These are phyloP conservation scores for Arrhamphus sclerolepis DNA, from an alignment of 2,797 vertebrate species.

Conservation along the genomic window DNA sequence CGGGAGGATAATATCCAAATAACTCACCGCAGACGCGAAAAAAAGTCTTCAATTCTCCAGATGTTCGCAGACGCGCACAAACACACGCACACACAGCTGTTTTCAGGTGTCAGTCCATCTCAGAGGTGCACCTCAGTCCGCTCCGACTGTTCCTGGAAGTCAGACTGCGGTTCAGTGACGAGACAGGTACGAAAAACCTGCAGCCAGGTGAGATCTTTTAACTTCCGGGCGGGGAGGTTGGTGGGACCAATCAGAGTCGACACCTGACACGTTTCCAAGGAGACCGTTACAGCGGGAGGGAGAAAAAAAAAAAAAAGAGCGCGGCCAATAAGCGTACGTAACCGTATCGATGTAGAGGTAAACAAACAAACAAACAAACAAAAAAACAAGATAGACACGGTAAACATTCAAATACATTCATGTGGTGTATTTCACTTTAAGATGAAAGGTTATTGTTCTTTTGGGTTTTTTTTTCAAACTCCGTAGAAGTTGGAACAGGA, in stretches of 20 bases:
- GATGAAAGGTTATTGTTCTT: too few species aligned
- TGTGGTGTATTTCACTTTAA: too few species aligned
- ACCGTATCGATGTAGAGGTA: too few species aligned
- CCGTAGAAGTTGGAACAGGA: too few species aligned
- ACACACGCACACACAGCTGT: background rate
- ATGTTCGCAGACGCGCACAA: background rate
- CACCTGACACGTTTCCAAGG: background rate
- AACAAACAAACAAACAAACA: too few species aligned
- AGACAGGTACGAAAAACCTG: conserved; percentile 21
- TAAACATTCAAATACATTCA: too few species aligned
- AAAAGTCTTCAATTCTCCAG: background rate
- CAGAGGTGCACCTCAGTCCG: background rate
- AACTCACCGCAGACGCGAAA: conserved; percentile 36
- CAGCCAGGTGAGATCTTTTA: conserved; percentile 48
- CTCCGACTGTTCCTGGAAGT: conserved; percentile 10
- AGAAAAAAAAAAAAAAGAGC: too few species aligned
- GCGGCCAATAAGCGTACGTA: background rate
- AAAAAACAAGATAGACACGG: too few species aligned
- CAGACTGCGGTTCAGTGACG: background rate
- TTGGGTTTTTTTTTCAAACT: too few species aligned
- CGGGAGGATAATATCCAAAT: background rate
- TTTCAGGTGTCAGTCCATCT: conserved; percentile 47
- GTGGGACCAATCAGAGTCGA: conserved; percentile 52
- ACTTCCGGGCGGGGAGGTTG: conserved; percentile 11
- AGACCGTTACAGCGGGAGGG: conserved; percentile 29